phyloP scores from a whole-genome alignment of 2,113 vertebrate species.

The Gymnocephalus cernua region DNA sequence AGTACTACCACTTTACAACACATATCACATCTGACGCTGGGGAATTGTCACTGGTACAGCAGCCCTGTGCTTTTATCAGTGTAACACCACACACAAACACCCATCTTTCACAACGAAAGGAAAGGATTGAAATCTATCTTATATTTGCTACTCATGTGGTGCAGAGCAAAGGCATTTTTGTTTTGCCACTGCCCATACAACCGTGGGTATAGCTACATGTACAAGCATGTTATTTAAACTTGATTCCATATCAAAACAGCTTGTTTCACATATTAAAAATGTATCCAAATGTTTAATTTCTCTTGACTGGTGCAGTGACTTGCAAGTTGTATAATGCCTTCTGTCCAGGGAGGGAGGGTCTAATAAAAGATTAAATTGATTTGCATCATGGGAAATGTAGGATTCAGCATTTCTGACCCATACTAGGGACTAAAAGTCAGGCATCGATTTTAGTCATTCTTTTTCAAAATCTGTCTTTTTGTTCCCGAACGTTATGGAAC shows the following conservation, averaged over 20 bases:
- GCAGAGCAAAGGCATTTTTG: background rate
- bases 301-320: background rate
- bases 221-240: background rate
- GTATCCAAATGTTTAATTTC: background rate
- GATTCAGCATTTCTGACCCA: background rate
- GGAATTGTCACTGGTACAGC: conserved; percentile 11
- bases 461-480: background rate
- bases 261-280: background rate
- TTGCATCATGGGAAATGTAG: background rate
- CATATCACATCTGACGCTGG: conserved; percentile 24
- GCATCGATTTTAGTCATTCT: background rate
- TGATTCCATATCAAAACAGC: background rate
- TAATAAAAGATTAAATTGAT: background rate
- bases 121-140: background rate
- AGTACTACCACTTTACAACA: conserved; percentile 18
- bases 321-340: background rate
- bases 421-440: background rate
- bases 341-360: background rate
- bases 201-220: background rate
- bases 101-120: background rate
- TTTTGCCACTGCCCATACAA: background rate
- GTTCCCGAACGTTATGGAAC: background rate
- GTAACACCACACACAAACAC: background rate
- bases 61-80: conserved; percentile 23
- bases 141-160: background rate